Conservation (phyloP, 2,113 vertebrate genomes). For the Poecile atricapillus region DNA sequence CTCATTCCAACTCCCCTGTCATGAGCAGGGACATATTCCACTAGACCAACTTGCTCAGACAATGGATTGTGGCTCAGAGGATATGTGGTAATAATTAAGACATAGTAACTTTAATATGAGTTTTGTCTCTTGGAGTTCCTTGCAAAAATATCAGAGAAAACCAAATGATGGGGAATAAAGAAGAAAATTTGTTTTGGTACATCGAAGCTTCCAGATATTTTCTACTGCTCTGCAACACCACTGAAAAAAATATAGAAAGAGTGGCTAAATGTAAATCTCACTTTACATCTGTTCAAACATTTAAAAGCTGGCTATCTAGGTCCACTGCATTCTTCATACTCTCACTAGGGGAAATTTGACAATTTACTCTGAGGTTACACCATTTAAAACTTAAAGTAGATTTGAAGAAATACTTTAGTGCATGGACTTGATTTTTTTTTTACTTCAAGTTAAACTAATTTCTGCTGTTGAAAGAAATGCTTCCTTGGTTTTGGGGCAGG, state of each 20-base stretch:
- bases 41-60: not conserved
- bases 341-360: not conserved
- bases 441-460: not conserved
- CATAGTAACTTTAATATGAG: not conserved
- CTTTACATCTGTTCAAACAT: fast-evolving
- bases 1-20: fast-evolving
- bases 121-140: not conserved
- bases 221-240: not conserved
- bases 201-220: not conserved
- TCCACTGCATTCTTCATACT: not conserved
- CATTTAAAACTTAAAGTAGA: not conserved
- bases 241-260: not conserved
- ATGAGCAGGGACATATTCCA: not conserved
- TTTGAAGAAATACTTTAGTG: not conserved
- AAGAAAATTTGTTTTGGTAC: not conserved
- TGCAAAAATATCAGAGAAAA: not conserved
- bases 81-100: not conserved
- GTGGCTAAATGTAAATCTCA: not conserved
- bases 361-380: fast-evolving
- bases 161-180: fast-evolving
- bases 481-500: not conserved
- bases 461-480: not conserved
- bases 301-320: not conserved
- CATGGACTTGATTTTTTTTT: not conserved
- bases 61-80: not conserved